A percentile compares a stretch with the other conserved stretches of the same genome.
Evolutionary conservation across 2,113 vertebrate species (phyloP).

Genomic region (Butastur rufipennis): DNA sequence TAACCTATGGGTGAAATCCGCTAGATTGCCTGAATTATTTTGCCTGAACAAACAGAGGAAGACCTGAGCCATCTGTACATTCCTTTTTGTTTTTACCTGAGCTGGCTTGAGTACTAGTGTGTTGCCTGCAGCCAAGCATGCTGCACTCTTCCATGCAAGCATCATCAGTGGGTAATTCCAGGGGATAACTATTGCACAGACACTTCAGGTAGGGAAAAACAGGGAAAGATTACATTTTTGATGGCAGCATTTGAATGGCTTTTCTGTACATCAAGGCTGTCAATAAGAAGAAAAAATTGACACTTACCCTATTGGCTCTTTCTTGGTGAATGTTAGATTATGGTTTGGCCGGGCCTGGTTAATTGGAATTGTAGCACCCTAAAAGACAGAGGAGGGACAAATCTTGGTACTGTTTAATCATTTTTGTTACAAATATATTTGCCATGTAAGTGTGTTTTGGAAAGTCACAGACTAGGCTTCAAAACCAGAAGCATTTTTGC

Average conservation of each 20-base stretch:
- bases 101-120: slow-evolving; percentile 83
- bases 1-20: neutral
- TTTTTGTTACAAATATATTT: neutral
- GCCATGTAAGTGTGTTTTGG: neutral
- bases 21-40: neutral
- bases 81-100: slow-evolving; percentile 63
- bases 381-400: neutral
- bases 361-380: slow-evolving; percentile 86
- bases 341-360: slow-evolving; percentile 84
- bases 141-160: slow-evolving; percentile 84
- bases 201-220: slow-evolving; percentile 53
- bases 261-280: neutral
- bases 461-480: neutral
- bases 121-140: slow-evolving; percentile 82
- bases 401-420: neutral
- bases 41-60: neutral
- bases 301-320: slow-evolving; percentile 82
- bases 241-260: neutral
- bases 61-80: neutral
- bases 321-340: slow-evolving; percentile 84
- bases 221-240: neutral
- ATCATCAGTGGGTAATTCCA: slow-evolving; percentile 89
- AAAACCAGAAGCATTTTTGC: neutral
- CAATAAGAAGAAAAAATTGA: neutral
- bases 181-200: slow-evolving; percentile 83